phyloP scores from a whole-genome alignment of 2,797 vertebrate species.

The Cynodonichthys magdalenae region DNA sequence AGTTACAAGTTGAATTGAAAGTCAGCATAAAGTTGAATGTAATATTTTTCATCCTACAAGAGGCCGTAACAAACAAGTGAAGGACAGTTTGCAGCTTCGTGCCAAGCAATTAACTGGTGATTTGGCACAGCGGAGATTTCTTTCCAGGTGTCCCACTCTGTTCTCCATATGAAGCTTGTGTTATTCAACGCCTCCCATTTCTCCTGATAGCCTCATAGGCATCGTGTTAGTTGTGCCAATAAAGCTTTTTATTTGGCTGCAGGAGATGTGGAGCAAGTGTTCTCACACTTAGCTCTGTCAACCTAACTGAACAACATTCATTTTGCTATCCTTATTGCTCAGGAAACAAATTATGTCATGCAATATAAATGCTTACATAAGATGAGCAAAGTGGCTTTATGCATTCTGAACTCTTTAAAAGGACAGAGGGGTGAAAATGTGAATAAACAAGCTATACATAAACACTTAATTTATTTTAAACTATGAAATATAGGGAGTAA shows the following conservation, averaged over 20 bases:
- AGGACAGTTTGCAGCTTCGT: conserved; percentile 61
- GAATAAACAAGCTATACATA: neutral
- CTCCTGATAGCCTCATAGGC: conserved; percentile 77
- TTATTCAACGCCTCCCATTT: conserved; percentile 75
- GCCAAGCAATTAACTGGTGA: conserved; percentile 79
- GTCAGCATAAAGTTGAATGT: conserved; percentile 55
- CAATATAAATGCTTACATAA: conserved; percentile 59
- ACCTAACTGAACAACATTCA: conserved; percentile 67
- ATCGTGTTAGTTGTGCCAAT: conserved; percentile 77
- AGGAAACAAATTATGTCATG: conserved; percentile 58
- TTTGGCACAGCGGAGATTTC: conserved; percentile 73
- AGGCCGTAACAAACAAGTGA: conserved; percentile 53
- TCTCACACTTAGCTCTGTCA: conserved; percentile 74
- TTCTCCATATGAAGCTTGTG: conserved; percentile 74
- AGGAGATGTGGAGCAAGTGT: conserved; percentile 78
- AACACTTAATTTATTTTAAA: neutral
- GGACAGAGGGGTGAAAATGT: neutral
- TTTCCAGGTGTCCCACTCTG: conserved; percentile 73
- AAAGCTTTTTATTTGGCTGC: conserved; percentile 81
- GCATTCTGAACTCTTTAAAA: conserved; percentile 22
- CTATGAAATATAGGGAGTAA: conserved; percentile 1
- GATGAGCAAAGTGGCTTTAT: conserved; percentile 46
- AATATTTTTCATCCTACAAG: conserved; percentile 58
- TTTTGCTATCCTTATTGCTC: conserved; percentile 61
- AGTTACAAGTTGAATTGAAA: conserved; percentile 52